Conservation (phyloP, 2,888 invertebrate genomes). For the Thymelicus lineola region DNA sequence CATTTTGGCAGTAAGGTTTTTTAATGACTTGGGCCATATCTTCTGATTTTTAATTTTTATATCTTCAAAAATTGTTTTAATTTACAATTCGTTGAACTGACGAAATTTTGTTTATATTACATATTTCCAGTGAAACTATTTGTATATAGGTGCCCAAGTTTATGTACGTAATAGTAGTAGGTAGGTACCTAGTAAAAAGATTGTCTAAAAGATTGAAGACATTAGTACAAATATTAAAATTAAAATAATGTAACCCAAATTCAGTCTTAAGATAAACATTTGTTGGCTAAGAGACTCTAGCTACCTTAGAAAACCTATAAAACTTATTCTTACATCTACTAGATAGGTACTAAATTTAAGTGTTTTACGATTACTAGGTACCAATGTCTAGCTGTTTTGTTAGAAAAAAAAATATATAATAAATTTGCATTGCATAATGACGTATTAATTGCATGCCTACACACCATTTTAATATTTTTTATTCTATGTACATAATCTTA, state of each 20-base stretch:
- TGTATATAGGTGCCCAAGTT: no score
- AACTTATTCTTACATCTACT: slow-evolving; percentile 17
- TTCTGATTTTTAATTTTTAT: no score
- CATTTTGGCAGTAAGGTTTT: no score
- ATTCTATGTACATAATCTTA: no score
- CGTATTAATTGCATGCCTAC: no score
- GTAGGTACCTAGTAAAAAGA: slow-evolving; percentile 7
- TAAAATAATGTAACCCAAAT: slow-evolving; percentile 17
- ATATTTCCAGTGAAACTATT: no score
- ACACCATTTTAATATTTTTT: no score
- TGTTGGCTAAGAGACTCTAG: slow-evolving; percentile 13
- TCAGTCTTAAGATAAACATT: slow-evolving; percentile 32
- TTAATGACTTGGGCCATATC: no score
- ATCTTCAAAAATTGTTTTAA: no score
- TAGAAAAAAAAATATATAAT: not conserved
- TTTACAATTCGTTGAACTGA: no score
- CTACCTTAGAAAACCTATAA: slow-evolving; percentile 15
- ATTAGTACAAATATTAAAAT: not conserved
- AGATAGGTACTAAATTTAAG: slow-evolving; percentile 20
- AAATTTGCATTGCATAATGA: not conserved
- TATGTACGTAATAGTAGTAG: not conserved
- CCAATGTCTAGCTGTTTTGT: not conserved
- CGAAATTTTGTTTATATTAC: no score
- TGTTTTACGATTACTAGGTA: slow-evolving; percentile 1
- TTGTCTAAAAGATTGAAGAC: not conserved